Base-by-base conservation (phyloP, 2,113 vertebrate species). In the Triplophysa siluroides region DNA sequence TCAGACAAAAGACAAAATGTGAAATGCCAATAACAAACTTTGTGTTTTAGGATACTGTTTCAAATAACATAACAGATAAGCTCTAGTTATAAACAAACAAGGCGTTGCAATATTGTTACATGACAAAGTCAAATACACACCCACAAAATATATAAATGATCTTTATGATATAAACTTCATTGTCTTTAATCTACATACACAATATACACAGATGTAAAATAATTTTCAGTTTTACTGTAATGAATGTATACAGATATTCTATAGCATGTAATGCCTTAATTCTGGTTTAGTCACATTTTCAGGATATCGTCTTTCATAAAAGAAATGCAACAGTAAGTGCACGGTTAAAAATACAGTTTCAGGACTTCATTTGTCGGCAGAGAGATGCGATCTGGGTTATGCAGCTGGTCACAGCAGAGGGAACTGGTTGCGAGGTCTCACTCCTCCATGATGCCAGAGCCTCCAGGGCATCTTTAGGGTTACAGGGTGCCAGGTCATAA, bases 401-500 rank as follows among this genome's bases (percentile, higher is more conserved):
- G 88, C 87, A 89, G 83, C 89, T 93, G 11, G 84, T 90, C 38
- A 98, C 84, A 0, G 93, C 95, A 9, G 87, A 58, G 1, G 98
- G 96, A 21, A 98, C 85, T 0, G 50, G 78, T 24, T 80, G 87
- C 13, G 80, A 65, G 0, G 87, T 87, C 50, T 93, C 90, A 56
- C 70, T 89, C 70, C 90, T 91, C 98, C 98, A 99, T 2, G 78
- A 88, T 9, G 87, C 91, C 50, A 99, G 86, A 50, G 93, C 86
- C 26, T 95, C 91, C 86, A 94, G 43, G 23, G 93, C 92, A 66
- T 93, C 92, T 66, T 92, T 90, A 2, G 96, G 97, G 80, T 96
- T 91, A 87, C 96, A 93, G 41, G 95, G 93, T 19, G 95, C 94
- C 84, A 98, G 78, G 80, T 98, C 97, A 61, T 94, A 95, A 26